Conservation (phyloP, 2,113 vertebrate species). For the Heterocephalus glaber region DNA sequence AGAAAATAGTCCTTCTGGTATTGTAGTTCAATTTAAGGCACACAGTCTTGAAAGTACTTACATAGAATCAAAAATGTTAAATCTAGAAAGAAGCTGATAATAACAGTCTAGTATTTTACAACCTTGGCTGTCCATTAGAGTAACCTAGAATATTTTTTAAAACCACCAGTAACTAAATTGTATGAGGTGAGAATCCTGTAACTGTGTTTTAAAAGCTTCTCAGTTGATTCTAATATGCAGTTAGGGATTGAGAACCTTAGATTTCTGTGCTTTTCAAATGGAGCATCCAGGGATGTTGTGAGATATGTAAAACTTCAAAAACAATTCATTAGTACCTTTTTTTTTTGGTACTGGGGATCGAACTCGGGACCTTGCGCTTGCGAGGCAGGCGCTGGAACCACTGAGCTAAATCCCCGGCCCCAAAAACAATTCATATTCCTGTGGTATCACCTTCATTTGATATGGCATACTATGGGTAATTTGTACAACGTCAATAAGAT, state of each 20-base stretch:
- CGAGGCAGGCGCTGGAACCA: no score
- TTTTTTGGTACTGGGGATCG: no score
- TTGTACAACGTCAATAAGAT: background rate
- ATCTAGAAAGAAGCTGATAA: background rate
- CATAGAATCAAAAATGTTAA: background rate
- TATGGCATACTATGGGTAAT: background rate
- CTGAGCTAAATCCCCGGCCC: no score
- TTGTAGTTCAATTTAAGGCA: constrained; percentile 2
- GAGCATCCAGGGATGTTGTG: background rate
- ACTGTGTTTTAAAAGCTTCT: background rate
- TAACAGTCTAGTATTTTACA: background rate
- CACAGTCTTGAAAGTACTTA: background rate
- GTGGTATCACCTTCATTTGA: background rate
- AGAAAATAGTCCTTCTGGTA: background rate
- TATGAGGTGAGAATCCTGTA: background rate
- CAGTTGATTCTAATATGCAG: background rate
- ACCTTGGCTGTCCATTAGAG: background rate
- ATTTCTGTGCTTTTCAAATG: background rate
- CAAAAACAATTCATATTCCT: background rate
- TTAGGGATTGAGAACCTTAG: background rate
- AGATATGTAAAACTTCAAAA: background rate
- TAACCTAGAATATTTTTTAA: background rate
- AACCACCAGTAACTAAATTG: background rate
- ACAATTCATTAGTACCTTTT: no score
- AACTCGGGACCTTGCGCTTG: no score